Evolutionary conservation across 2,113 vertebrate species (phyloP), one percentile per base, ranked within the genome.

Genomic region (Rhinolophus sinicus): DNA sequence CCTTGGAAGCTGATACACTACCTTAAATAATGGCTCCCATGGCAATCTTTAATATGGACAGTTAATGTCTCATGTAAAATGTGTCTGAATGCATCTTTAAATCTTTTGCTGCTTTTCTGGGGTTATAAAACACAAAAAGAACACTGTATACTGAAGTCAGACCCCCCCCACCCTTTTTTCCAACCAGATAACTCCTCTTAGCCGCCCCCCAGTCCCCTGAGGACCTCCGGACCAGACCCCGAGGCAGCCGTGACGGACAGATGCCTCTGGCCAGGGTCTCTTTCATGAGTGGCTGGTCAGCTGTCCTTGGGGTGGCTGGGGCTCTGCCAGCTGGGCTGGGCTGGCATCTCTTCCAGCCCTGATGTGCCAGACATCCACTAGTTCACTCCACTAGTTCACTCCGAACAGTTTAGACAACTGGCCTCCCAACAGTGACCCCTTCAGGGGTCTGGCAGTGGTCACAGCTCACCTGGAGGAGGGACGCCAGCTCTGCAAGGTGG

Each of bases 21-120:
- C 54, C 40, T n/a, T 33, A n/a, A 30, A 24, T 10, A 8, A 22
- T 0, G 16, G n/a, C 13, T 8, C 1, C 16, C 13, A 3, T 0
- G 18, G 30, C 6, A 6, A 5, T 24, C 72, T 40, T 8, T 5
- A 40, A 22, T 3, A 19, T 1, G 1, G 50, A 44, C 15, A 1
- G 30, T 52, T 2, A 7, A 24, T 1, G 35, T 26, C 35, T 47
- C 1, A 7, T 0, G 10, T 8, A 10, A 30, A 33, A 54, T 4
- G 28, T 0, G 38, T 54, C 19, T 7, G 6, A 38, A 1, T 0
- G 22, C 18, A 22, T 60, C 70, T 85, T 70, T 28, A 35, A 16
- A 54, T 28, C 44, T 35, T 47, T 54, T 8, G 30, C 35, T 56
- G 77, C 10, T 28, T 58, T 50, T 73, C n/a, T 44, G 54, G 56